Evolutionary conservation across 2,797 vertebrate genomes (phyloP).

Genomic region (Decapterus maruadsi): DNA sequence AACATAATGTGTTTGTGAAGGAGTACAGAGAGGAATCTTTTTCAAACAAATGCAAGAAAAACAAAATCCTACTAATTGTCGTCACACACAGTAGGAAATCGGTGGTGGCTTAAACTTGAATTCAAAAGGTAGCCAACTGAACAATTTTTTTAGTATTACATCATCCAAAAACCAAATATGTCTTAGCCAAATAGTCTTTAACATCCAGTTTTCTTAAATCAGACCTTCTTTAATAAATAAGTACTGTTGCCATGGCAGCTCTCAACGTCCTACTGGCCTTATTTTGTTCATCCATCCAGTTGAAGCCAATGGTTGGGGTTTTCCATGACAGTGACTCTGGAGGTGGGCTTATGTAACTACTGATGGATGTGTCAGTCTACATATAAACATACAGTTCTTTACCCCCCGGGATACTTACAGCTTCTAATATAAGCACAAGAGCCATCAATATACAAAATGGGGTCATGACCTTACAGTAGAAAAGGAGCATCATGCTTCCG

Average conservation of each 20-base stretch:
- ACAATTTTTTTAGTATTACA: too few species aligned
- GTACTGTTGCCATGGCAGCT: neutral
- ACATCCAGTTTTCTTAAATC: neutral
- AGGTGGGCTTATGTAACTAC: conserved; percentile 47
- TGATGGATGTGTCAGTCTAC: conserved; percentile 17
- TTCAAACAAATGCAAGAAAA: too few species aligned
- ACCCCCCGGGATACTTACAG: conserved; percentile 24
- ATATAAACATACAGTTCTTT: conserved; percentile 41
- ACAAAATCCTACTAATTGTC: too few species aligned
- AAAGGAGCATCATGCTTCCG: neutral
- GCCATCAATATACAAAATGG: conserved; percentile 40
- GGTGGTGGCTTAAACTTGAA: too few species aligned
- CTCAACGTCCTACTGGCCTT: neutral
- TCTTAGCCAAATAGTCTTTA: neutral
- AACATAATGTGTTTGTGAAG: too few species aligned
- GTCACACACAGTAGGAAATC: too few species aligned
- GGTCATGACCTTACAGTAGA: neutral
- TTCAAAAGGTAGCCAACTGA: too few species aligned
- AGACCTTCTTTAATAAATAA: too few species aligned
- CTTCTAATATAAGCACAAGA: conserved; percentile 25
- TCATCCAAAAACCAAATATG: too few species aligned
- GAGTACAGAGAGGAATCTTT: too few species aligned
- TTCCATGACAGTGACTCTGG: conserved; percentile 42
- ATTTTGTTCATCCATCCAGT: neutral
- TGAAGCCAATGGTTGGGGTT: conserved; percentile 7